Evolutionary conservation across 2,797 vertebrate genomes (phyloP), one percentile per base, ranked within the genome.

Genomic region (Gouania willdenowi): DNA sequence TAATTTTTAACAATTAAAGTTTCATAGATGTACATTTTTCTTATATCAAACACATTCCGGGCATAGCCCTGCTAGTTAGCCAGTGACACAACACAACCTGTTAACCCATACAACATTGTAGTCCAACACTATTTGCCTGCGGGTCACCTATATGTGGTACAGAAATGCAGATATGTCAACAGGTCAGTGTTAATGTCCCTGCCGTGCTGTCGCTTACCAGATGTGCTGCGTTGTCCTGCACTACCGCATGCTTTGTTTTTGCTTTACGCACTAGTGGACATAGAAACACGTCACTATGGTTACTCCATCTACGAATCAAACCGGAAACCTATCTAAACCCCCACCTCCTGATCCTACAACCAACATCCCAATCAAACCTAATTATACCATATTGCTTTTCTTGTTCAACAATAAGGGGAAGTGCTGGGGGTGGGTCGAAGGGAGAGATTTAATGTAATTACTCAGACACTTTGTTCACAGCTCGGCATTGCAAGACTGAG

Each of bases 351-450:
- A 2, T 9, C 45, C 24, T 8, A 10, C 47, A 29, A 5, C 52
- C 44, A 30, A 59, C 42, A 26, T 65, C 90, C 92, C 89, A 93
- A 93, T 95, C 93, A 94, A 91, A 92, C 90, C 92, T 94, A 94
- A 98, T 95, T 94, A 95, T 89, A 91, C 91, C 92, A 90, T 91
- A 92, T 91, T 89, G 92, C 93, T 94, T 94, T 94, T 92, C 92
- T 92, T 91, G 93, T 94, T 90, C 90, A 83, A 93, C 91, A 91
- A 92, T 92, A 91, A 92, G 90, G 88, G 87, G 87, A 91, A 90
- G 90, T 89, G 86, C 82, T 81, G 77, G 77, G 79, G 77, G 74
- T 74, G 68, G 63, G 47, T 36, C 67, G 64, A 67, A 43, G 38
- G 59, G 59, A 58, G 69, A 72, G 64, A 79, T 80, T 77, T 91